These are phyloP conservation scores for Hemibagrus guttatus DNA, from an alignment of 2,797 vertebrate species.

Conservation along the genomic window DNA sequence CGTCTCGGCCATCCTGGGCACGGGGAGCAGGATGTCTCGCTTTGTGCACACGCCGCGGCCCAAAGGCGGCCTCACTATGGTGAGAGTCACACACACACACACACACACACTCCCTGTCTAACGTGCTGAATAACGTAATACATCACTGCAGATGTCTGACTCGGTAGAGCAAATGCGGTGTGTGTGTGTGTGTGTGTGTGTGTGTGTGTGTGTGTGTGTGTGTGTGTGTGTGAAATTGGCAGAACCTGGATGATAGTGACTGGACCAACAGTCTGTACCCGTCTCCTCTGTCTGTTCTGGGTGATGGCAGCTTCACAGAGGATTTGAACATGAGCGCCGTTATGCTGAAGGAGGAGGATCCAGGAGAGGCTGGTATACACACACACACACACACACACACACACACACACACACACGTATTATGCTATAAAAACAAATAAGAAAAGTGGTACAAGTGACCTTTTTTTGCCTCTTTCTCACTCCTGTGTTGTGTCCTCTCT, in stretches of 20 bases:
- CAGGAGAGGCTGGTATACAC: slow-evolving; percentile 86
- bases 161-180: not conserved
- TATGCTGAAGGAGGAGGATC: slow-evolving; percentile 91
- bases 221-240: not conserved
- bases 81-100: slow-evolving; percentile 57
- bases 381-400: not conserved
- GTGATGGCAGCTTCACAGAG: slow-evolving; percentile 77
- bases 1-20: slow-evolving; percentile 80
- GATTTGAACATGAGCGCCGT: slow-evolving; percentile 86
- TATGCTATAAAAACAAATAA: not conserved
- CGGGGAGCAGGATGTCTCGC: slow-evolving; percentile 79
- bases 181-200: slow-evolving; percentile 6
- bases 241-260: slow-evolving; percentile 86
- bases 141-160: not conserved
- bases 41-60: slow-evolving; percentile 76
- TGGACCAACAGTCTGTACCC: slow-evolving; percentile 80
- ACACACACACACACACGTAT: not conserved
- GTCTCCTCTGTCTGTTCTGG: slow-evolving; percentile 77
- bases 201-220: not conserved
- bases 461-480: too few species aligned
- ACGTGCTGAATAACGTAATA: too few species aligned
- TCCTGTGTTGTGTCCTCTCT: not conserved
- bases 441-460: not conserved
- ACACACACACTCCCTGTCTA: too few species aligned
- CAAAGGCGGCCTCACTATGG: slow-evolving; percentile 72